These are phyloP conservation scores for Balearica regulorum DNA, from an alignment of 2,797 vertebrate genomes.

Conservation along the genomic window DNA sequence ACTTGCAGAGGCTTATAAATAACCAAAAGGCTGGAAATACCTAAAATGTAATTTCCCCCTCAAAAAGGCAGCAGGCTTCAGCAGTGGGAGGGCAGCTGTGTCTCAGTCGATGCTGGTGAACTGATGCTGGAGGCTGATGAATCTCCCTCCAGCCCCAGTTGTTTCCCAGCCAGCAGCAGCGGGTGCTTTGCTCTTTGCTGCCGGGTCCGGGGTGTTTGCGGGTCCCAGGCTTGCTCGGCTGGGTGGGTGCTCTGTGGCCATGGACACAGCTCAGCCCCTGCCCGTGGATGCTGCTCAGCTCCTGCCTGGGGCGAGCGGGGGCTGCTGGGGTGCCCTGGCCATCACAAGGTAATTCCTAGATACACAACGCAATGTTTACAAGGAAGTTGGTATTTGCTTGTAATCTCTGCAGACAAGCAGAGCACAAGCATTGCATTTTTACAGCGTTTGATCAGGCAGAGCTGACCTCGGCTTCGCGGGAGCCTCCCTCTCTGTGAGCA, in stretches of 20 bases:
- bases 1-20: no score
- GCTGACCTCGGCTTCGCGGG: not conserved
- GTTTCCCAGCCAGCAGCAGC: not conserved
- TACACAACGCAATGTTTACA: not conserved
- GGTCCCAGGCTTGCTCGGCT: not conserved
- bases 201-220: not conserved
- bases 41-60: rapidly evolving
- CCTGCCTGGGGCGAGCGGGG: no score
- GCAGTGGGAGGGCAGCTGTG: not conserved
- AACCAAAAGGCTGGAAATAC: not conserved
- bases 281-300: no score
- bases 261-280: not conserved
- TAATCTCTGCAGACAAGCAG: not conserved
- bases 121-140: no score
- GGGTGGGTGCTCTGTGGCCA: not conserved
- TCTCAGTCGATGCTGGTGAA: rapidly evolving
- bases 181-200: not conserved
- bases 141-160: no score
- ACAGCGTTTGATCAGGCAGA: not conserved
- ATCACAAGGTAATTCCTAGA: not conserved
- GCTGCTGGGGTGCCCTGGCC: not conserved
- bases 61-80: not conserved
- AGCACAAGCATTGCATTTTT: not conserved
- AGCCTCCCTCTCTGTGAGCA: not conserved
- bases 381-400: not conserved